A percentile compares a stretch with the other conserved stretches of the same genome.
These are phyloP conservation scores for Drosophila ohnishii DNA, from an alignment of 1,140 invertebrate genomes.

Conservation along the genomic window DNA sequence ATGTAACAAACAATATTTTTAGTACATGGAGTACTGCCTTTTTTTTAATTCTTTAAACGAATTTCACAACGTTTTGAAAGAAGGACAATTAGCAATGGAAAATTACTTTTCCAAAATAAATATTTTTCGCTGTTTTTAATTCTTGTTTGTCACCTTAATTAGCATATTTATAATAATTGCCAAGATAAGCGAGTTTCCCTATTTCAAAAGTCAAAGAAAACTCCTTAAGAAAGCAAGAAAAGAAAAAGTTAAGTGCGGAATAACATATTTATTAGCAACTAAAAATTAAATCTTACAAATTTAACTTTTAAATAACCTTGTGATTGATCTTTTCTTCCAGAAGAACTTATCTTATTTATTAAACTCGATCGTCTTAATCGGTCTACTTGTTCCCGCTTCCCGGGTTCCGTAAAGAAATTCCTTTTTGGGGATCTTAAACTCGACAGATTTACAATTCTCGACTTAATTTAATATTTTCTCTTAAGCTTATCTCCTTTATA, in stretches of 20 bases:
- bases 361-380: conserved; percentile 9
- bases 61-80: conserved; percentile 29
- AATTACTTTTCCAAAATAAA: conserved; percentile 13
- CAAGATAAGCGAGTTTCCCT: background rate
- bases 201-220: background rate
- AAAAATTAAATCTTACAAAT: background rate
- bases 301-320: background rate
- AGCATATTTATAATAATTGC: conserved; percentile 2
- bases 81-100: conserved; percentile 21
- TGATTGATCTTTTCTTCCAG: no score
- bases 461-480: conserved; percentile 13
- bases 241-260: no score
- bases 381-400: conserved; percentile 6
- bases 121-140: background rate
- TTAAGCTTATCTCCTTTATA: conserved; percentile 5
- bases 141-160: background rate
- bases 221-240: background rate
- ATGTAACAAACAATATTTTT: background rate
- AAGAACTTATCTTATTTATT: conserved; percentile 31
- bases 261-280: background rate
- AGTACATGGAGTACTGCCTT: background rate
- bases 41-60: background rate
- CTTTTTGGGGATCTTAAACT: conserved; percentile 10
- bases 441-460: conserved; percentile 16
- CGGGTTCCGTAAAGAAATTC: conserved; percentile 3